These are phyloP conservation scores for Serripes groenlandicus DNA, from an alignment of 2,888 invertebrate species.

Conservation along the genomic window DNA sequence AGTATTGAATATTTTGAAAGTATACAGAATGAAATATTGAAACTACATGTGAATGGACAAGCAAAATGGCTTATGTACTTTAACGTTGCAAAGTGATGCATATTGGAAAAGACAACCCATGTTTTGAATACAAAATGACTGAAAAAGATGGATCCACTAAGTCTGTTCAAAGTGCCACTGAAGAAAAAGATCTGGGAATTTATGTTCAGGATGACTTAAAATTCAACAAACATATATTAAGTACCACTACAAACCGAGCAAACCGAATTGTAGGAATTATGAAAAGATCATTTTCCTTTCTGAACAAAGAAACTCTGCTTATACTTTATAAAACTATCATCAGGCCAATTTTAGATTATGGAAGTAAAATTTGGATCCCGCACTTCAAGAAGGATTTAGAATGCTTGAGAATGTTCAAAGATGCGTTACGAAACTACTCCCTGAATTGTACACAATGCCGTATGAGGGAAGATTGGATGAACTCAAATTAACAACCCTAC, in stretches of 20 bases:
- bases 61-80: conserved; percentile 12
- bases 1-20: neutral
- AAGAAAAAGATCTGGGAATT: conserved; percentile 11
- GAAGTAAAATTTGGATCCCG: neutral
- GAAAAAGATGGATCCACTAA: neutral
- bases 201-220: neutral
- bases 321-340: conserved; percentile 3
- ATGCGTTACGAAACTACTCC: neutral
- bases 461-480: conserved; percentile 3
- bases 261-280: neutral
- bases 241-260: neutral
- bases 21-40: neutral
- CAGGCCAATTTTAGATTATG: conserved; percentile 6
- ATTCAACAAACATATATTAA: conserved; percentile 7
- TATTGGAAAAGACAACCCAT: conserved; percentile 3
- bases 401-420: conserved; percentile 1
- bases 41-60: conserved; percentile 10
- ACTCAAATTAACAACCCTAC: neutral
- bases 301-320: neutral
- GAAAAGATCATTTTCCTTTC: conserved; percentile 1
- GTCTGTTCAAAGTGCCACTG: neutral
- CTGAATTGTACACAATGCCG: neutral
- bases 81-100: neutral
- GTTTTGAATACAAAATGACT: neutral
- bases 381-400: neutral